Conservation (phyloP, 37 sponge, comb jelly and placozoan genomes). For the Petrosia ficiformis region DNA sequence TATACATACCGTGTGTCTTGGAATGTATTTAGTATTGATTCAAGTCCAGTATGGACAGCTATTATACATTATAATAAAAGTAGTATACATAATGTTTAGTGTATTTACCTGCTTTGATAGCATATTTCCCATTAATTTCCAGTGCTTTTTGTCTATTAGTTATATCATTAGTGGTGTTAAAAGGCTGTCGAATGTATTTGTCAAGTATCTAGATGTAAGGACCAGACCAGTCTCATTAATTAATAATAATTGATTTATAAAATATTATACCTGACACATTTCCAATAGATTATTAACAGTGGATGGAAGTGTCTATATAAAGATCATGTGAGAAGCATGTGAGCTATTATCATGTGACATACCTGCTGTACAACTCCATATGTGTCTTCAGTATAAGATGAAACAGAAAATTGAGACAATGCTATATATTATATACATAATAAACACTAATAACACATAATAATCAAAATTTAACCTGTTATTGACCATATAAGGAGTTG, state of each 20-base stretch:
- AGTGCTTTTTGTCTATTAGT: conserved; percentile 4
- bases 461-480: conserved; percentile 18
- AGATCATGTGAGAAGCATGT: not conserved
- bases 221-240: not conserved
- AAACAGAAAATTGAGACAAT: conserved; percentile 21
- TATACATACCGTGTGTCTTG: conserved; percentile 15
- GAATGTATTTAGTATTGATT: conserved; percentile 22
- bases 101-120: conserved; percentile 38
- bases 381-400: conserved; percentile 55
- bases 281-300: not conserved
- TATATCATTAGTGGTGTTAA: not conserved
- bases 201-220: conserved; percentile 29
- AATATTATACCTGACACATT: not conserved
- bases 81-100: too few relatives aligned
- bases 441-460: not conserved
- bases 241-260: too few relatives aligned
- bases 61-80: too few relatives aligned
- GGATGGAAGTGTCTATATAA: not conserved
- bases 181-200: conserved; percentile 29
- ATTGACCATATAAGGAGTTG: conserved; percentile 53
- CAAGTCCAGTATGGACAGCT: conserved; percentile 23
- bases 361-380: conserved; percentile 82
- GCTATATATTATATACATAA: conserved; percentile 9
- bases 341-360: conserved; percentile 30
- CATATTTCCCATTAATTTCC: conserved; percentile 55